Percentiles rank a stretch among this genome's conserved stretches.
phyloP scores from a whole-genome alignment of 2,113 vertebrate genomes.

The Lepisosteus osseus region DNA sequence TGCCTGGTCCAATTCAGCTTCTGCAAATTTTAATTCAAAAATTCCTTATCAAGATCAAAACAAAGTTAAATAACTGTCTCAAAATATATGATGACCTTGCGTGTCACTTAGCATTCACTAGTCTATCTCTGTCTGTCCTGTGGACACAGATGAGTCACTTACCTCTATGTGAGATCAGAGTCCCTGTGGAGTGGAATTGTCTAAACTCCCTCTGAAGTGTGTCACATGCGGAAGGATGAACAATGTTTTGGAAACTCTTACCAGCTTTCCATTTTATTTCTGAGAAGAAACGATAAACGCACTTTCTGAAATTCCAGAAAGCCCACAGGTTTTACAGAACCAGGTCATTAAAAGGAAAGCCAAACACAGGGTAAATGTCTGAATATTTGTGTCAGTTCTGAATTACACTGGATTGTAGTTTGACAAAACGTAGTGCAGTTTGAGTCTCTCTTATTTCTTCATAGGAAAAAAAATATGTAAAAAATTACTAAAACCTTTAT shows the following conservation, averaged over 20 bases:
- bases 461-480: too few relatives aligned
- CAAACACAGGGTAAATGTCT: too few relatives aligned
- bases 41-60: too few relatives aligned
- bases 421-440: too few relatives aligned
- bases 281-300: slow-evolving; percentile 33
- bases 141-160: slow-evolving; percentile 33
- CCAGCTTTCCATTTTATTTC: too few relatives aligned
- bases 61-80: too few relatives aligned
- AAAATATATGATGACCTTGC: slow-evolving; percentile 11
- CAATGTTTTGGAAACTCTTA: slow-evolving; percentile 20
- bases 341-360: not conserved
- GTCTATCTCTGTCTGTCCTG: slow-evolving; percentile 35
- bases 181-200: not conserved
- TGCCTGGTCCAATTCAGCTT: too few relatives aligned
- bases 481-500: too few relatives aligned
- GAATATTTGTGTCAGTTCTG: too few relatives aligned
- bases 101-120: slow-evolving; percentile 39
- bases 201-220: slow-evolving; percentile 10
- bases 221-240: slow-evolving; percentile 22
- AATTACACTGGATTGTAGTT: too few relatives aligned
- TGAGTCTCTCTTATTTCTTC: too few relatives aligned
- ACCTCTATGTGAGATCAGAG: not conserved
- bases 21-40: too few relatives aligned
- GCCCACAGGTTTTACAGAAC: slow-evolving; percentile 28
- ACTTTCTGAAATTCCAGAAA: slow-evolving; percentile 35